Base-by-base conservation (phyloP, 2,888 invertebrate genomes). In the Drosophila yooni region DNA sequence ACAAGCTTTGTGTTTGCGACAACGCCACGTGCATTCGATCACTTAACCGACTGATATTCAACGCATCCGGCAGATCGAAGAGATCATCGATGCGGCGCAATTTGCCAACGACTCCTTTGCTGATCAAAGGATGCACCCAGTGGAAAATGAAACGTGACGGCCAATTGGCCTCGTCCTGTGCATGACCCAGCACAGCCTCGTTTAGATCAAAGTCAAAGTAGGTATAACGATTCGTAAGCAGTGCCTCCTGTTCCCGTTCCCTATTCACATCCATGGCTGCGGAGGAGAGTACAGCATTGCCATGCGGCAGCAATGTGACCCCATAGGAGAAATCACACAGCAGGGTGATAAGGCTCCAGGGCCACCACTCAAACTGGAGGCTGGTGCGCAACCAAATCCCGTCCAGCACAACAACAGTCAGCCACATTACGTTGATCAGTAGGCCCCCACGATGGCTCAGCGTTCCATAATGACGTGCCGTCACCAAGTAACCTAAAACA, bases 121-220 rank as follows among this genome's bases (percentile, higher is more conserved):
- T 93, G 93, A 99, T 96, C 65, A 99, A 93, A 3, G 97, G 97
- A 76, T 96, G 95, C 2, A 98, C 98, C 99, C 99, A 99, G 72
- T 95, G 94, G 92, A 99, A 98, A 31, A 96, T 93, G n/a, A 98
- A 94, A 90, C 95, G 95, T 0, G 98, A 97, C 3, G 96, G 88
- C 90, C 94, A 94, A 62, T 95, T 95, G 18, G 94, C 94, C 74
- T 96, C 95, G 93, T 97, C 97, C 95, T 98, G 96, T 2, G 97
- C 98, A 62, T 96, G 95, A 0, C 98, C 98, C 77, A 98, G 93
- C 81, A 96, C 95, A 70, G 94, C 94, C 81, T 96, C 96, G 91
- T 97, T 91, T 15, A 94, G 93, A 84, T 95, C 96, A 79, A 95
- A 94, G 76, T 95, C 94, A 81, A 97, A 96, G 69, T 95, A 94